These are phyloP conservation scores for Sebastes nivosus DNA, from an alignment of 2,797 vertebrate species.

Conservation along the genomic window DNA sequence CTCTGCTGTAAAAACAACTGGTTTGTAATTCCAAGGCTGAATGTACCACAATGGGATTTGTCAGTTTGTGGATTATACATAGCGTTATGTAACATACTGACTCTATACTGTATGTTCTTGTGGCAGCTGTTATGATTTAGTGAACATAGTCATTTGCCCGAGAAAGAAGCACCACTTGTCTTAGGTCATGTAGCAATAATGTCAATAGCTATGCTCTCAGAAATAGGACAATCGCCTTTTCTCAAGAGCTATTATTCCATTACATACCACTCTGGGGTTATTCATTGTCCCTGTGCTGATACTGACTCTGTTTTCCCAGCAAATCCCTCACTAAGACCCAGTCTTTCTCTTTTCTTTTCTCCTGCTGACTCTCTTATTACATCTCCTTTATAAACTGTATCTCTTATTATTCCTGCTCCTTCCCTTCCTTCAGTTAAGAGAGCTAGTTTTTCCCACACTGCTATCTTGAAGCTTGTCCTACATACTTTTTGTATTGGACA, in stretches of 20 bases:
- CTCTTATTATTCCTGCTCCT: neutral
- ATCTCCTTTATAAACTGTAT: neutral
- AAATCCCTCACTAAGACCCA: neutral
- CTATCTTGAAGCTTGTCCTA: neutral
- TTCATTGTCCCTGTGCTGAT: constrained; percentile 4
- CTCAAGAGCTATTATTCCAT: constrained; percentile 17
- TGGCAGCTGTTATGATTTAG: neutral
- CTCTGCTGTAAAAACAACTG: neutral
- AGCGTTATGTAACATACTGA: neutral
- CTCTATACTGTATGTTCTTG: neutral
- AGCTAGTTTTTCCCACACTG: neutral
- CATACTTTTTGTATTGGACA: neutral
- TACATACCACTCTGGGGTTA: neutral
- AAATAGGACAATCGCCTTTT: constrained; percentile 20
- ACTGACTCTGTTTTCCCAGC: neutral
- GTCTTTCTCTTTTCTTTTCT: neutral
- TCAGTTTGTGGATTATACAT: neutral
- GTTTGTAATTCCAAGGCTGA: neutral
- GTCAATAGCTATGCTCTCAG: constrained; percentile 6
- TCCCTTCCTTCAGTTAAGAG: neutral
- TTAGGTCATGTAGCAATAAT: constrained; percentile 29
- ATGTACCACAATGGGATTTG: neutral
- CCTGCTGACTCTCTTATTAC: neutral
- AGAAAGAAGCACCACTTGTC: constrained; percentile 1
- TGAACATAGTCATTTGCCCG: neutral